Evolutionary conservation across 2,888 invertebrate species (phyloP).

Genomic region (Drosophila pseudotakahashii): DNA sequence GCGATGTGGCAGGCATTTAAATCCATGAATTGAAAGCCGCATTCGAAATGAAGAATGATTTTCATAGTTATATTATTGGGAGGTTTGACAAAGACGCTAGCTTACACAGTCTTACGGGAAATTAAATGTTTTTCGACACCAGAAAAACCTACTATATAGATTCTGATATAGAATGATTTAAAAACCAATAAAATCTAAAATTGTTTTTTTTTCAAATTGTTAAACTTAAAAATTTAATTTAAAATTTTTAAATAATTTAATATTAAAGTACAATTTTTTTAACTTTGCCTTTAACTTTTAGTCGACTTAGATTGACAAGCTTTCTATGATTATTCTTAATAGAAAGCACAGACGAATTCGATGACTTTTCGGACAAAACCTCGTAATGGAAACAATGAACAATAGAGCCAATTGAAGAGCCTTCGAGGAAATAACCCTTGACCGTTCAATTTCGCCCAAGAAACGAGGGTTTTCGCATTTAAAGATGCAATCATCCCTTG

Average conservation of each 20-base stretch:
- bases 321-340: too few relatives aligned
- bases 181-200: too few relatives aligned
- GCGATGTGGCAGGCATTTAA: constrained; percentile 28
- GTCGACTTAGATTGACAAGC: too few relatives aligned
- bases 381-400: constrained; percentile 2
- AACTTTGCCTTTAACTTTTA: too few relatives aligned
- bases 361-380: not conserved
- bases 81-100: not conserved
- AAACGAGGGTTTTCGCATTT: constrained; percentile 6
- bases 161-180: too few relatives aligned
- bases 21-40: constrained; percentile 20
- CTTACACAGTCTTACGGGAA: not conserved
- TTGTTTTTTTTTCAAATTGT: too few relatives aligned
- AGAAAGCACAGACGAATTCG: not conserved
- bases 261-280: too few relatives aligned
- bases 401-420: constrained; percentile 1
- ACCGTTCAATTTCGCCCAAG: constrained; percentile 2
- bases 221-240: too few relatives aligned
- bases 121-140: not conserved
- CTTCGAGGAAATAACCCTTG: constrained; percentile 4
- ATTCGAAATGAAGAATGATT: constrained; percentile 2
- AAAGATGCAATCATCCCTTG: constrained; percentile 24
- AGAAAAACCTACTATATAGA: not conserved
- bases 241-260: too few relatives aligned
- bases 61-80: constrained; percentile 19